Evolutionary conservation across 2,888 invertebrate species (phyloP).

Genomic region (Orchesella flavescens): DNA sequence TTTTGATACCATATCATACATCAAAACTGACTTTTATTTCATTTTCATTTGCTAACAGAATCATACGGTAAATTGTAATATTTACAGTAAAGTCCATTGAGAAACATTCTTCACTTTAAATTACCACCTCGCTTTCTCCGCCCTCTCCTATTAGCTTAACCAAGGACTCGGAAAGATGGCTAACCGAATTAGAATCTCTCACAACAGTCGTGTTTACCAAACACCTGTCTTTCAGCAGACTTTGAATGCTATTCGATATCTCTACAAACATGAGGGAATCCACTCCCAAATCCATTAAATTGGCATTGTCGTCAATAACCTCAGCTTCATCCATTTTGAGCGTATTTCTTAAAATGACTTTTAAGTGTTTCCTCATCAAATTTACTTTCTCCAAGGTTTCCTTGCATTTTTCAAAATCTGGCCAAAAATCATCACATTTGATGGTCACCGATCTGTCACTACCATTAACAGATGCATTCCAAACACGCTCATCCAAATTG

Average conservation of each 20-base stretch:
- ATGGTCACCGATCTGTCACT: slow-evolving; percentile 3
- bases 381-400: slow-evolving; percentile 10
- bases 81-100: too few relatives aligned
- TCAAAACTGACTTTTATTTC: too few relatives aligned
- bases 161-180: too few relatives aligned
- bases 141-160: too few relatives aligned
- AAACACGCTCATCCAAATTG: slow-evolving; percentile 39
- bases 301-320: slow-evolving; percentile 53
- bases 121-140: too few relatives aligned
- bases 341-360: slow-evolving; percentile 45
- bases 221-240: slow-evolving; percentile 40
- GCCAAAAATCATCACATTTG: slow-evolving; percentile 47
- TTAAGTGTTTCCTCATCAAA: slow-evolving; percentile 27
- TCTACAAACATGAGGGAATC: slow-evolving; percentile 61
- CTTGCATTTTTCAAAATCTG: slow-evolving; percentile 24
- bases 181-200: too few relatives aligned
- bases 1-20: too few relatives aligned
- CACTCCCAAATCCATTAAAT: slow-evolving; percentile 59
- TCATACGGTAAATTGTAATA: too few relatives aligned
- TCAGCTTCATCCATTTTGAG: slow-evolving; percentile 62
- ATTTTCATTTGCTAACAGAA: too few relatives aligned
- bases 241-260: slow-evolving; percentile 60
- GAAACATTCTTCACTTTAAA: too few relatives aligned
- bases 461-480: neutral
- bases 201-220: too few relatives aligned